Conservation (phyloP, 2,888 invertebrate genomes). For the Zaprionus obscuricornis region DNA sequence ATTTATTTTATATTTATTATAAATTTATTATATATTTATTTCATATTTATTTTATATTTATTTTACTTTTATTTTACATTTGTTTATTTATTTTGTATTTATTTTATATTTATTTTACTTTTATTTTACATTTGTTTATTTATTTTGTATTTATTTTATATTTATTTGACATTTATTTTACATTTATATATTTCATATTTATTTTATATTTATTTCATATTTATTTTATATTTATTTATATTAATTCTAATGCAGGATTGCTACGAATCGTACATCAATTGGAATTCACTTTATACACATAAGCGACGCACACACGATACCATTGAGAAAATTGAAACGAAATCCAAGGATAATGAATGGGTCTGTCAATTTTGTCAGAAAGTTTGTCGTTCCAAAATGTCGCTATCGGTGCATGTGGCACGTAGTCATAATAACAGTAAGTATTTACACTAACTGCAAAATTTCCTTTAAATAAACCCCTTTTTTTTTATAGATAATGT, state of each 20-base stretch:
- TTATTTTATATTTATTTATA: neutral
- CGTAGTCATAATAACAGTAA: slow-evolving; percentile 81
- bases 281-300: slow-evolving; percentile 79
- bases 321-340: slow-evolving; percentile 9
- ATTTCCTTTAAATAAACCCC: neutral
- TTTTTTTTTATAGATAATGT: slow-evolving; percentile 55
- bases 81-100: neutral
- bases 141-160: slow-evolving; percentile 61
- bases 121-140: no score
- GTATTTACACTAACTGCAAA: slow-evolving; percentile 13
- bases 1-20: no score
- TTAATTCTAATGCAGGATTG: slow-evolving; percentile 63
- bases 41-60: no score
- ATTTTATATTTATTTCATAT: no score
- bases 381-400: slow-evolving; percentile 78
- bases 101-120: neutral
- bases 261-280: slow-evolving; percentile 70
- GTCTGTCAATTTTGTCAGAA: slow-evolving; percentile 81
- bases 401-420: slow-evolving; percentile 81
- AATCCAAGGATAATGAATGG: slow-evolving; percentile 40
- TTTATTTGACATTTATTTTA: slow-evolving; percentile 79
- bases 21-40: neutral
- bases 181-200: neutral
- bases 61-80: neutral
- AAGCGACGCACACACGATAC: slow-evolving; percentile 63